A percentile compares a stretch with the other conserved stretches of the same genome.
Conservation (phyloP, 2,113 vertebrate genomes). For the Leptocoma aspasia region DNA sequence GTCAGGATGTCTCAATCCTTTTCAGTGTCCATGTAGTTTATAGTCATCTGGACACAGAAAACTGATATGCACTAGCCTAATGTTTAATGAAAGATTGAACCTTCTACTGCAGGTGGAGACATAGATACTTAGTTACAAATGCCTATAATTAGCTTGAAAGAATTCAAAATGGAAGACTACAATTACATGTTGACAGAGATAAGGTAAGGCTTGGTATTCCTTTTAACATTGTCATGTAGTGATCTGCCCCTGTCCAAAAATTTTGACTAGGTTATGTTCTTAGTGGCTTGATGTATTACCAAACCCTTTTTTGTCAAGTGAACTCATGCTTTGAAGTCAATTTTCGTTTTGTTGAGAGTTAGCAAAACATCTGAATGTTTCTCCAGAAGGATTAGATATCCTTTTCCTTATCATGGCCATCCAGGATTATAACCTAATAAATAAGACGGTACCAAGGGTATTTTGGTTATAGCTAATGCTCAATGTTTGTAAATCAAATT, state of each 20-base stretch:
- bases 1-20: not conserved
- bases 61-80: accelerated
- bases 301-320: not conserved
- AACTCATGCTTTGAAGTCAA: not conserved
- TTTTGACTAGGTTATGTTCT: not conserved
- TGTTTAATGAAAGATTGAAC: not conserved
- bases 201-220: not conserved
- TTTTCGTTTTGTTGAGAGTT: not conserved
- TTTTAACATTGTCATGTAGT: not conserved
- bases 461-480: not conserved
- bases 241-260: not conserved
- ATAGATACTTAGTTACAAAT: not conserved
- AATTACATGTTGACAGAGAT: not conserved
- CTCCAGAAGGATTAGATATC: not conserved
- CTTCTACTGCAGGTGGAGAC: not conserved
- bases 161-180: not conserved
- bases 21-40: not conserved
- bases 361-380: not conserved
- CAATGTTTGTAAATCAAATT: not conserved
- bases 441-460: not conserved
- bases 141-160: not conserved
- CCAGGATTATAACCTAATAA: not conserved
- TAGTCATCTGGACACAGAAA: not conserved
- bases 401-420: not conserved
- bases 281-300: not conserved